phyloP scores from a whole-genome alignment of 2,113 vertebrate species.

The Gasterosteus aculeatus region DNA sequence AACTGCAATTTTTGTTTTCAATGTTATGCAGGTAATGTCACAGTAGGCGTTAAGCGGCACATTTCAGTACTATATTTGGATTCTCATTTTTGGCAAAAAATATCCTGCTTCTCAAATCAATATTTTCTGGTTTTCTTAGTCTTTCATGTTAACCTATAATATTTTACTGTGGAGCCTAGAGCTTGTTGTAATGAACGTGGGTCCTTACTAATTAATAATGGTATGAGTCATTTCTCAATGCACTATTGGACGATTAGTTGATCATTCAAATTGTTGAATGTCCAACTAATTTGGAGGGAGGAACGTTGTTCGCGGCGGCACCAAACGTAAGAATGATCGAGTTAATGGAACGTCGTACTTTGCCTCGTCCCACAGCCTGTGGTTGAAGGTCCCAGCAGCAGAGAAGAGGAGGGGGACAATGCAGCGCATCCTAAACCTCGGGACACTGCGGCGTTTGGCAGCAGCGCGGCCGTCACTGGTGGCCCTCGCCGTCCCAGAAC shows the following conservation, averaged over 20 bases:
- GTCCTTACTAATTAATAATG: not conserved
- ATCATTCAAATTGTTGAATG: not conserved
- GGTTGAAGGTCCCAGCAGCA: constrained; percentile 28
- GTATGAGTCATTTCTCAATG: not conserved
- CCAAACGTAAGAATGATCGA: not conserved
- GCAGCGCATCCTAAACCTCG: constrained; percentile 77
- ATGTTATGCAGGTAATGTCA: not conserved
- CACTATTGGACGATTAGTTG: not conserved
- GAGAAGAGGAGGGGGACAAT: constrained; percentile 69
- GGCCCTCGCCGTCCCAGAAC: constrained; percentile 39
- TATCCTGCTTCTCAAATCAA: not conserved
- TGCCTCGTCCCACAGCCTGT: constrained; percentile 37
- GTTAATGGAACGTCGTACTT: not conserved
- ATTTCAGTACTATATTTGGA: not conserved
- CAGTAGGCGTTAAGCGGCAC: not conserved
- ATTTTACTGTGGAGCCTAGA: not conserved
- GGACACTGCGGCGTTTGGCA: constrained; percentile 70
- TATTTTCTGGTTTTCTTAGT: not conserved
- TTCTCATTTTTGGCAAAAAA: not conserved
- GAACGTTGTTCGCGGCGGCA: not conserved
- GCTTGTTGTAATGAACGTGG: not conserved
- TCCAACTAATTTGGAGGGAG: too few relatives aligned
- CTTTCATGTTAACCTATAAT: not conserved
- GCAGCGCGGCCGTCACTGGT: constrained; percentile 62
- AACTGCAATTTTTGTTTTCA: not conserved